These are phyloP conservation scores for Capitella teleta DNA, from an alignment of 1,140 invertebrate genomes.

Conservation along the genomic window DNA sequence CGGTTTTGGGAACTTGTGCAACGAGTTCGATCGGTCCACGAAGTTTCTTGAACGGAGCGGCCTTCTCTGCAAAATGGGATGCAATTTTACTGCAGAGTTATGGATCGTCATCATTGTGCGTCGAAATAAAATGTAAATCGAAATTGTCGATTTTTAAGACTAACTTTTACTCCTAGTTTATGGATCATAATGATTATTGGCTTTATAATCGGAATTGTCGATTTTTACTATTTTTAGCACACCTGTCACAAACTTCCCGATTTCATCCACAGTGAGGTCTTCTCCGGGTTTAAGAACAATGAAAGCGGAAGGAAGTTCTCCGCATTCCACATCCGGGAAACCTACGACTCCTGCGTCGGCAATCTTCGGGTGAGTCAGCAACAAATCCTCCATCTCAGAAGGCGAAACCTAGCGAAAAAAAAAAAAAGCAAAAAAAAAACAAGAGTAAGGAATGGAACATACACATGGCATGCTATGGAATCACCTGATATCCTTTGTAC, in stretches of 20 bases:
- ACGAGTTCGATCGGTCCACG: constrained; percentile 25
- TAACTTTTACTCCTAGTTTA: no score
- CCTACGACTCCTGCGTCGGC: constrained; percentile 12
- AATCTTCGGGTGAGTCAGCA: constrained; percentile 13
- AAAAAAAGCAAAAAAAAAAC: no score
- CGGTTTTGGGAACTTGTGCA: constrained; percentile 1
- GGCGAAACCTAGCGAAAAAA: constrained; percentile 40
- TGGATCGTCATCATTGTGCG: not conserved
- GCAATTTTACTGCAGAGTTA: no score
- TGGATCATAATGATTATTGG: no score
- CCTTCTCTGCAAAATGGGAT: no score
- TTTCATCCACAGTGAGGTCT: constrained; percentile 14
- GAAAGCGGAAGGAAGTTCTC: constrained; percentile 12
- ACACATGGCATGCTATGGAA: no score
- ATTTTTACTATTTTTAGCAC: not conserved
- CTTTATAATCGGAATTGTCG: not conserved
- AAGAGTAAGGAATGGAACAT: no score
- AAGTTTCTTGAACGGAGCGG: constrained; percentile 25
- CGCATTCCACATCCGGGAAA: constrained; percentile 5
- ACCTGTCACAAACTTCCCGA: constrained; percentile 18
- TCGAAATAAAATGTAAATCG: not conserved
- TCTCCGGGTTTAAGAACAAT: constrained; percentile 9
- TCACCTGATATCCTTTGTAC: constrained; percentile 70
- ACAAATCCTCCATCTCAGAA: constrained; percentile 11
- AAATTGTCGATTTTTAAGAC: no score